Base-by-base conservation (phyloP, 1,140 invertebrate species). In the Oreohelix idahoensis region DNA sequence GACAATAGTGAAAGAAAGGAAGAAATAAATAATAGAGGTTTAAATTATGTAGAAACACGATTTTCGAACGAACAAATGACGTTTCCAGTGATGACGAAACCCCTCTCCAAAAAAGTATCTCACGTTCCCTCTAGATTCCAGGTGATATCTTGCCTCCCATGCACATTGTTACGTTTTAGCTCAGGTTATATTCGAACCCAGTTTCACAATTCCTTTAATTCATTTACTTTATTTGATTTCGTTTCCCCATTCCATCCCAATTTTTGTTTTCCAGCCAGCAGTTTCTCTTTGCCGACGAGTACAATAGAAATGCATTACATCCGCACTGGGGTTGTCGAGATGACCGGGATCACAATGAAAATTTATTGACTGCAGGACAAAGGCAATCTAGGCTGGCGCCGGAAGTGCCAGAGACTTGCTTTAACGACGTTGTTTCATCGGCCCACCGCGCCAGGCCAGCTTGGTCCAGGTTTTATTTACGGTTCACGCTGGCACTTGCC, bases 291-390 rank as follows among this genome's bases (percentile, higher is more conserved):
- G 5, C 51, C 36, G 58, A 20, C 35, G 2, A 15, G 4, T 38
- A 79, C 77, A 79, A 79, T 51, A 45, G 77, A 79, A 38, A 58
- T 23, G 39, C 77, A 79, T 79, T 66, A 79, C 77, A 79, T 23
- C n/a, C 77, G 36, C 77, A 39, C 63, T 35, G 77, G 53, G 77
- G 32, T 20, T 66, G 77, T 78, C 76, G n/a, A 32, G 53, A 32
- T 10, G 5, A 20, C 4, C 1, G 32, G 23, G 20, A 38, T 38
- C 58, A 63, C n/a, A 66, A 79, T 66, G 35, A 66, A 66, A 79
- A 79, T 79, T 79, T 79, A 79, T 79, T 79, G 77, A 79, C 53
- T 79, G 58, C 77, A 39, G 15, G 49, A 79, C 77, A 79, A 79
- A 63, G 39, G 77, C 77, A 58, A 66, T 78, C 76, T 4, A 38